These are phyloP conservation scores for Ciconia stormi DNA, from an alignment of 2,113 vertebrate genomes.

Conservation along the genomic window DNA sequence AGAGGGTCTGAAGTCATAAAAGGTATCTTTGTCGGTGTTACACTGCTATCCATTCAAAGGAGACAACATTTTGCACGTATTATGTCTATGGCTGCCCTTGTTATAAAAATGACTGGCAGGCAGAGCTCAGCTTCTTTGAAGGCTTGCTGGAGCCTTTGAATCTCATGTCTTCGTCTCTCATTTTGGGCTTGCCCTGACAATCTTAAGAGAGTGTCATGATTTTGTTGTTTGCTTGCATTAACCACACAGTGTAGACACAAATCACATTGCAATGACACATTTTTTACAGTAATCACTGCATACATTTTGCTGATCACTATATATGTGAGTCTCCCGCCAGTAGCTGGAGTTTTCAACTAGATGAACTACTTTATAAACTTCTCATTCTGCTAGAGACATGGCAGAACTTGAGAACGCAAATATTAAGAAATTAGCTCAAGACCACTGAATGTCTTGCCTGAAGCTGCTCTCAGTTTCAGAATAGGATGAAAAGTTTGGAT, in stretches of 20 bases:
- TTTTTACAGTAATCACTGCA: not conserved
- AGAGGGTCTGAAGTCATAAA: constrained; percentile 1
- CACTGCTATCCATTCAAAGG: not conserved
- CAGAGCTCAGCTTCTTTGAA: not conserved
- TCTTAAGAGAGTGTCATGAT: not conserved
- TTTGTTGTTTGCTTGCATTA: not conserved
- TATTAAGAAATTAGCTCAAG: not conserved
- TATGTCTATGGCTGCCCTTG: not conserved
- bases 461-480: not conserved
- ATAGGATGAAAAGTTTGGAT: not conserved
- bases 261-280: not conserved
- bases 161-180: not conserved
- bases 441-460: not conserved
- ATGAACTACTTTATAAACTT: not conserved
- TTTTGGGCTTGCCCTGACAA: not conserved
- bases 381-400: not conserved
- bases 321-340: not conserved
- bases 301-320: not conserved
- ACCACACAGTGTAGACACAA: not conserved
- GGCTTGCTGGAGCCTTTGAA: not conserved
- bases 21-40: not conserved
- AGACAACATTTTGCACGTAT: not conserved
- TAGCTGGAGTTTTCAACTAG: not conserved
- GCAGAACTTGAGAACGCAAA: not conserved
- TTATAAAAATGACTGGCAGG: not conserved